Evolutionary conservation across 2,888 invertebrate genomes (phyloP), one percentile per base, ranked within the genome.

Genomic region (Microctonus aethiopoides): DNA sequence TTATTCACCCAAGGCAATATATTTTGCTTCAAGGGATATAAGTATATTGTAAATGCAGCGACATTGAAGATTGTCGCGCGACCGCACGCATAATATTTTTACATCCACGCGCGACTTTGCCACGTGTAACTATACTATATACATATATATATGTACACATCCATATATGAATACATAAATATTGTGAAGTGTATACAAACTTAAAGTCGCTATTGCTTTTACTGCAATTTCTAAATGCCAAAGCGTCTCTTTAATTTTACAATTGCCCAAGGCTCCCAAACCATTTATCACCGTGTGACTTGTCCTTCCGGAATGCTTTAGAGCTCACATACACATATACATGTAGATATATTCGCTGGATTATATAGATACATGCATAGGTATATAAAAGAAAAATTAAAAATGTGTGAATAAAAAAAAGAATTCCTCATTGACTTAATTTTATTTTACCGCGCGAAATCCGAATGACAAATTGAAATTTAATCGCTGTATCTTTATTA

Each of bases 91-190:
- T 29, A 29, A 5, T 57, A 16, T 57, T 57, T 57, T 57, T 57
- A 20, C 34, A n/a, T 57, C 16, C 34, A 24, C 52, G 56, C 56
- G 56, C 56, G 56, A 56, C 34, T 57, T 32, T 57, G 57, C 57
- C 57, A 57, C 57, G 57, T 16, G 57, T 57, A 16, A 26, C 16
- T 7, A n/a, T n/a, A n/a, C n/a, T n/a, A n/a, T n/a, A n/a, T n/a
- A n/a, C n/a, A n/a, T n/a, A n/a, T n/a, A n/a, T 5, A 13, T 39
- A 39, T 13, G 39, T 5, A 29, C 7, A 3, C 3, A 29, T 29
- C 29, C 29, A 29, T 29, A 29, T 29, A 29, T 7, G 7, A 7
- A 29, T 3, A 46, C 39, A 39, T n/a, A 39, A n/a, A 39, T 13
- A 39, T 3, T 13, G n/a, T n/a, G n/a, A n/a, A 13, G 39, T n/a